Evolutionary conservation across 2,888 invertebrate genomes (phyloP), one percentile per base, ranked within the genome.

Genomic region (Andrena praecox): DNA sequence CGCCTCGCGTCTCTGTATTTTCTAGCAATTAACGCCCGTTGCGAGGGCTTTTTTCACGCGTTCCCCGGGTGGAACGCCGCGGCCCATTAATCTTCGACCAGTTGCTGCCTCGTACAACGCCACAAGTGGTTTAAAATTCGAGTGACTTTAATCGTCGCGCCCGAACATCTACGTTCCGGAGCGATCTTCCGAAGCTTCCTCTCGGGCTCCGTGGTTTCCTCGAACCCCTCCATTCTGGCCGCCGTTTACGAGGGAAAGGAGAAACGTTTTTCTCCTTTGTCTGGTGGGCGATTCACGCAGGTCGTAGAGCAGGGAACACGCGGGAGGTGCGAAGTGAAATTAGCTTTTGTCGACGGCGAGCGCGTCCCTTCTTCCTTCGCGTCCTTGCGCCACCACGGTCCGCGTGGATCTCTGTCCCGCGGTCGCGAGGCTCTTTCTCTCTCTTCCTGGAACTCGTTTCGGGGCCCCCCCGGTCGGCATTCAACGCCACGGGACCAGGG

Each of bases 401-500:
- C 5, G 33, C 16, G n/a, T 52, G 69, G 60, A 70, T 81, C 76
- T 76, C 79, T 70, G 66, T 69, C 76, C 82, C 52, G 71, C 81
- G 56, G 74, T 80, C 77, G 79, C 63, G 54, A 35, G 24, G 33
- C 50, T 80, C 85, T 87, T 86, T 85, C 82, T 88, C 85, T 88
- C 76, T 85, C 81, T 88, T 85, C 87, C 62, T 77, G 87, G 85
- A 88, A 88, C 87, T 86, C 83, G 87, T 88, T 88, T 88, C 74
- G 73, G 83, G 59, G 42, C 78, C 59, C 68, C 70, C 59, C 68
- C 71, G 33, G 63, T 71, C 74, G 75, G 54, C 56, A 80, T 80
- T 78, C 66, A 76, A 77, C 75, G 76, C 29, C 66, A 59, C 54
- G 66, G 62, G 67, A 78, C 48, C 27, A 56, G 78, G 50, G 68